Evolutionary conservation across 2,888 invertebrate genomes (phyloP).

Genomic region (Drosophila ezoana): DNA sequence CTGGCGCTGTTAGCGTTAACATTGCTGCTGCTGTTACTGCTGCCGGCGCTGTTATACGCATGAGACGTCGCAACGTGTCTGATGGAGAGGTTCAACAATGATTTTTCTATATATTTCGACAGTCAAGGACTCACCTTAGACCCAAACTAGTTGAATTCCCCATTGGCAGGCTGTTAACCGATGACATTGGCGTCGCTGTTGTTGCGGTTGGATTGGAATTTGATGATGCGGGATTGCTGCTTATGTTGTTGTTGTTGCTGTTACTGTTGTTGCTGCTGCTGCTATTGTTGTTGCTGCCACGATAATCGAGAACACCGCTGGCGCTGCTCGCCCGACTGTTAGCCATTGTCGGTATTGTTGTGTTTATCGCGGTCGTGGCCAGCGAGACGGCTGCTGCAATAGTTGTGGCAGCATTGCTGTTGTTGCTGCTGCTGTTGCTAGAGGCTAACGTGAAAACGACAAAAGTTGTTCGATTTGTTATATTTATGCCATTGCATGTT

Average conservation of each 20-base stretch:
- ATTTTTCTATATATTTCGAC: not conserved
- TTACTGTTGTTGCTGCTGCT: slow-evolving; percentile 12
- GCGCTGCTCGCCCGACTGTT: slow-evolving; percentile 58
- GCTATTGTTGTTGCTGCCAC: slow-evolving; percentile 21
- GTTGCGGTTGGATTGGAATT: slow-evolving; percentile 33
- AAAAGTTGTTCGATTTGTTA: slow-evolving; percentile 52
- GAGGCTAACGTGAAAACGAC: slow-evolving; percentile 59
- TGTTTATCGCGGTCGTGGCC: slow-evolving; percentile 70
- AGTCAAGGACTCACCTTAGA: slow-evolving; percentile 64
- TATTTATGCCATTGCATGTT: slow-evolving; percentile 22
- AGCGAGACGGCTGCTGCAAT: slow-evolving; percentile 69
- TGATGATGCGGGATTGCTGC: slow-evolving; percentile 29
- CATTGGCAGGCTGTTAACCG: slow-evolving; percentile 42
- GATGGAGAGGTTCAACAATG: not conserved
- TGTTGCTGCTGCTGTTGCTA: slow-evolving; percentile 58
- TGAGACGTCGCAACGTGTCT: slow-evolving; percentile 62
- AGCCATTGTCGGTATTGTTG: slow-evolving; percentile 66
- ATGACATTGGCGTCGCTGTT: slow-evolving; percentile 57
- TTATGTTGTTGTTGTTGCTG: slow-evolving; percentile 29
- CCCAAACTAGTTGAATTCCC: slow-evolving; percentile 50
- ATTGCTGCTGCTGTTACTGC: slow-evolving; percentile 57
- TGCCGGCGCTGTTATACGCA: slow-evolving; percentile 52
- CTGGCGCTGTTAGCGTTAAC: slow-evolving; percentile 68
- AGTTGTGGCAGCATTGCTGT: slow-evolving; percentile 67
- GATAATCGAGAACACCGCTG: slow-evolving; percentile 53